Base-by-base conservation (phyloP, 2,113 vertebrate genomes). In the Noctilio leporinus region DNA sequence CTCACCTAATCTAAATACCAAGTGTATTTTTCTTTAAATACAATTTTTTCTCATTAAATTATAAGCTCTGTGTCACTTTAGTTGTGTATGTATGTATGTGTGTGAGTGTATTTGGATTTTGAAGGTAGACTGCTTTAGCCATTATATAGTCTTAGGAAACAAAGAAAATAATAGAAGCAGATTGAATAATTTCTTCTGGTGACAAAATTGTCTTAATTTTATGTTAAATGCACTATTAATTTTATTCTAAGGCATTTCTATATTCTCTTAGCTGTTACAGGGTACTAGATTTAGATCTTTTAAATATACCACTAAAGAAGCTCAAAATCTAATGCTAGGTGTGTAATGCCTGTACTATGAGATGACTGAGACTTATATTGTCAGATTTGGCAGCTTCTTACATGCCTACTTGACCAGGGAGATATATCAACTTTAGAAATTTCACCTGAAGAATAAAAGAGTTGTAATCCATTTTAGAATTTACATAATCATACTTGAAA, bases 281-380 rank as follows among this genome's bases (percentile, higher is more conserved):
- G 19, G 3, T 83, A 19, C 55, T 33, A 89, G 72, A 93, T 19
- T 93, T 85, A 94, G 9, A 89, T 33, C 19, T 80, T 94, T 96
- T 70, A 89, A 80, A 86, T 49, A 57, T 51, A 55, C 30, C 67
- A 92, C 47, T 30, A 83, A 93, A 93, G 20, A 49, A 85, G 22
- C 67, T 92, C 43, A 93, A 67, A 78, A 92, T 75, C 2, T 38
- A 69, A 69, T 77, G 91, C 45, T 64, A 30, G 0, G 15, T 43
- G 17, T 88, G 30, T 88, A 83, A 73, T 73, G 69, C 57, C 72
- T 51, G 59, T 10, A 86, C 43, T 90, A 67, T 87, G 85, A 84
- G 75, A 96, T 96, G 92, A 92, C 47, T 82, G 89, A 28, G 51
- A 96, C 91, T 97, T 97, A 88, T 87, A 89, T 22, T 86, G 84